A percentile compares a stretch with the other conserved stretches of the same genome.
These are phyloP conservation scores for Macaria notata DNA, from an alignment of 2,888 invertebrate species.

Conservation along the genomic window DNA sequence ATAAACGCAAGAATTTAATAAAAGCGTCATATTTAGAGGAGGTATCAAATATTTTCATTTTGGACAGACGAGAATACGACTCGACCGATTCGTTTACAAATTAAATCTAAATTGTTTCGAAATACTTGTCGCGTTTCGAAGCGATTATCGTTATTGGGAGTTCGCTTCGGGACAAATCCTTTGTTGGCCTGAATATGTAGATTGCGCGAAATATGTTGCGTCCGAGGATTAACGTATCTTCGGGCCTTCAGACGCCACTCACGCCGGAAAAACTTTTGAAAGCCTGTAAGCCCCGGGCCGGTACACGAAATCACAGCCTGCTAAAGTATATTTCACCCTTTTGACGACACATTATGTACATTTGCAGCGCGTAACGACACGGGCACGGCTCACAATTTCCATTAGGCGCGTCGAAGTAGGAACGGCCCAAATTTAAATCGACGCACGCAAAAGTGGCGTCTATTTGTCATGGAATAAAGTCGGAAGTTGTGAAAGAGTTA, in stretches of 20 bases:
- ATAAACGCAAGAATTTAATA: slow-evolving; percentile 78
- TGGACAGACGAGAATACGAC: slow-evolving; percentile 39
- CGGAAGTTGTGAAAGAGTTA: slow-evolving; percentile 32
- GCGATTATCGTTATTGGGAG: slow-evolving; percentile 7
- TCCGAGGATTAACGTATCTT: slow-evolving; percentile 38
- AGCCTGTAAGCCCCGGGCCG: slow-evolving; percentile 60
- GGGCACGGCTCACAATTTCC: slow-evolving; percentile 80
- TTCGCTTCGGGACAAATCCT: slow-evolving; percentile 4
- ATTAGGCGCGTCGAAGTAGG: slow-evolving; percentile 62
- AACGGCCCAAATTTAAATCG: slow-evolving; percentile 59
- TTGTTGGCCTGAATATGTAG: slow-evolving; percentile 10
- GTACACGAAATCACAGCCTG: slow-evolving; percentile 73
- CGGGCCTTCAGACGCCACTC: slow-evolving; percentile 57
- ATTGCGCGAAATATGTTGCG: slow-evolving; percentile 19
- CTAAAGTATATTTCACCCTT: slow-evolving; percentile 81
- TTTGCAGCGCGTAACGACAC: slow-evolving; percentile 79
- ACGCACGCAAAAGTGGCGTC: slow-evolving; percentile 47
- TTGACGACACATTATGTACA: slow-evolving; percentile 81
- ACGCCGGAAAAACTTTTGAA: slow-evolving; percentile 69
- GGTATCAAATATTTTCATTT: slow-evolving; percentile 46
- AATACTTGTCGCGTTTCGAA: slow-evolving; percentile 6
- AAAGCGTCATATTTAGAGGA: slow-evolving; percentile 65
- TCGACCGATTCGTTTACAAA: slow-evolving; percentile 29
- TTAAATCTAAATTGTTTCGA: slow-evolving; percentile 17
- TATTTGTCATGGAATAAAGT: slow-evolving; percentile 39